Percentiles rank a stretch among this genome's conserved stretches.
These are phyloP conservation scores for Tangara arthus DNA, from an alignment of 2,797 vertebrate genomes.

Conservation along the genomic window DNA sequence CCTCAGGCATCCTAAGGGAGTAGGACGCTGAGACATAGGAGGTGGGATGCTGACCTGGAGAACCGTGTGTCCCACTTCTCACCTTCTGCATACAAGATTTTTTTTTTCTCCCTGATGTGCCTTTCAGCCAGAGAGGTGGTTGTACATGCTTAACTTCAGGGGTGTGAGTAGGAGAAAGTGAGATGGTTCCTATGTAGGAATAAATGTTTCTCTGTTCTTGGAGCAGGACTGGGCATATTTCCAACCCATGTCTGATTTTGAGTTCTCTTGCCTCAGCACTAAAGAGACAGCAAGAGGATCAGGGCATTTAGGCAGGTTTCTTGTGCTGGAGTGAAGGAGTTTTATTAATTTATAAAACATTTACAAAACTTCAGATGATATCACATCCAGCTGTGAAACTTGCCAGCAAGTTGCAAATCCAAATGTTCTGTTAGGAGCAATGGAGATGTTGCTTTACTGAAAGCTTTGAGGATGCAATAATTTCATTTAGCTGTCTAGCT, in stretches of 20 bases:
- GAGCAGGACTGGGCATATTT: background rate
- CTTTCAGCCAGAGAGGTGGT: background rate
- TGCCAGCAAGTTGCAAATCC: background rate
- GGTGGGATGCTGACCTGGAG: background rate
- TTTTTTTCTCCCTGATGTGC: fast-evolving
- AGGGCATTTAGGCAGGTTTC: background rate
- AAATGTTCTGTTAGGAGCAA: background rate
- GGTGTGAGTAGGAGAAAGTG: background rate
- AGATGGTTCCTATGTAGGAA: background rate
- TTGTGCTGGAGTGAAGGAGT: background rate
- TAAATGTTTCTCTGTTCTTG: background rate
- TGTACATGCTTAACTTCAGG: fast-evolving
- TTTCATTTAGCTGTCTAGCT: background rate
- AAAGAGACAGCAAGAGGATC: background rate
- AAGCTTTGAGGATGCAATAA: background rate
- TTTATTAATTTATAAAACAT: background rate
- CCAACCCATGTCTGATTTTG: background rate
- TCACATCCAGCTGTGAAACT: background rate
- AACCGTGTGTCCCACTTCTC: background rate
- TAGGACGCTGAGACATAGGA: background rate
- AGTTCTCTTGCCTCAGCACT: background rate
- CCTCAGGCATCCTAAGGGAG: background rate
- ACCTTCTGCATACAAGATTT: background rate
- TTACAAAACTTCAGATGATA: background rate
- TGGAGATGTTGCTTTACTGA: background rate